Conservation (phyloP, 1,140 invertebrate genomes). For the Zaprionus lachaisei region DNA sequence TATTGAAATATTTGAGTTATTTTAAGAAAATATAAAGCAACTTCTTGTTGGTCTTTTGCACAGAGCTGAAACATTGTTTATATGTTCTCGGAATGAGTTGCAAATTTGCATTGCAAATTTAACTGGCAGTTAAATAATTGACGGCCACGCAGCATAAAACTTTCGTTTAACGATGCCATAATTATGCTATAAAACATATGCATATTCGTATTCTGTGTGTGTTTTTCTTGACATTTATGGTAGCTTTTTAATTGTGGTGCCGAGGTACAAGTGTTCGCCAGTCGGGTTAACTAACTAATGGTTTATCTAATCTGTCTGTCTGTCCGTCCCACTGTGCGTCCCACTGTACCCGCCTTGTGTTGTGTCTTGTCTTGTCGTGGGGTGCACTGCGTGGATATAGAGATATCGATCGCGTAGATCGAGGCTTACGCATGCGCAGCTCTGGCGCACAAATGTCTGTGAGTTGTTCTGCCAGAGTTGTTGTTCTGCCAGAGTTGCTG, state of each 20-base stretch:
- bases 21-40: not conserved
- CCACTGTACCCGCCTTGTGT: not conserved
- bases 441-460: slow-evolving; percentile 45
- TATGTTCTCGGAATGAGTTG: not conserved
- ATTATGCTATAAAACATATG: slow-evolving; percentile 8
- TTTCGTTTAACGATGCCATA: not conserved
- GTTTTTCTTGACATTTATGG: slow-evolving; percentile 4
- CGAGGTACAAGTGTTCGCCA: not conserved
- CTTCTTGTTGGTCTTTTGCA: not conserved
- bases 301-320: not conserved
- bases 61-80: not conserved
- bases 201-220: not conserved
- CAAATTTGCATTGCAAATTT: slow-evolving; percentile 2
- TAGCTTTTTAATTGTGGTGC: not conserved
- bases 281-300: not conserved
- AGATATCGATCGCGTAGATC: slow-evolving; percentile 57
- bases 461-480: slow-evolving; percentile 29
- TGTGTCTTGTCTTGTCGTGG: slow-evolving; percentile 3
- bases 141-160: not conserved
- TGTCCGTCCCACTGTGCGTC: not conserved
- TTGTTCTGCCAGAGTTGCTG: slow-evolving; percentile 1
- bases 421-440: slow-evolving; percentile 70
- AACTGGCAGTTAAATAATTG: slow-evolving; percentile 3
- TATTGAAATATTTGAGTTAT: not conserved
- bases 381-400: slow-evolving; percentile 26